These are phyloP conservation scores for Esox niger DNA, from an alignment of 2,113 vertebrate genomes.

Conservation along the genomic window DNA sequence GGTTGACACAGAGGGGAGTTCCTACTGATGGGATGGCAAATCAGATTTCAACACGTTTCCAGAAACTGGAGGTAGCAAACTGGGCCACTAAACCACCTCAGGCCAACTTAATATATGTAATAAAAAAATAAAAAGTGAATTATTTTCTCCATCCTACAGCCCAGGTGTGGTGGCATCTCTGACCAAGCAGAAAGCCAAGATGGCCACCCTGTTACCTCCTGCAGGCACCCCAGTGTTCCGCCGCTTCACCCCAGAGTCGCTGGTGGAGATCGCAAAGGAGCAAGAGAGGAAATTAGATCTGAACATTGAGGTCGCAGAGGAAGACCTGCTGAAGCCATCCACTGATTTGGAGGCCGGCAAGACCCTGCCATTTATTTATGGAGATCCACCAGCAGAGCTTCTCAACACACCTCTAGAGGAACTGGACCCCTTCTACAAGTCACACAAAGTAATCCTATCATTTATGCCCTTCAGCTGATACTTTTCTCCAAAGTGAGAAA, in stretches of 20 bases:
- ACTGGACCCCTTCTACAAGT: conserved; percentile 81
- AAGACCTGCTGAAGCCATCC: conserved; percentile 71
- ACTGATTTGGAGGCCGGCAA: conserved; percentile 81
- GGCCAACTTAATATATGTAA: too few species aligned
- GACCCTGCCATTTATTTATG: conserved; percentile 80
- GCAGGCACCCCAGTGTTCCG: conserved; percentile 75
- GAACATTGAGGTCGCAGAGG: conserved; percentile 70
- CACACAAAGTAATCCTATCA: conserved; percentile 85
- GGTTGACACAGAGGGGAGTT: too few species aligned
- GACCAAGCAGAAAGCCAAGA: conserved; percentile 78
- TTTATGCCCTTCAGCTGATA: too few species aligned
- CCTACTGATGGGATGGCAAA: too few species aligned
- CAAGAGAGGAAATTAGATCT: conserved; percentile 54
- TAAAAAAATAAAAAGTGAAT: too few species aligned
- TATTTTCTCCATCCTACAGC: conserved; percentile 16
- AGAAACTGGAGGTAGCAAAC: too few species aligned
- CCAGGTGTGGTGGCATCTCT: conserved; percentile 29
- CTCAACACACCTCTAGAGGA: conserved; percentile 81
- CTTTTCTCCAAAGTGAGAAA: too few species aligned
- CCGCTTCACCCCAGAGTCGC: conserved; percentile 80
- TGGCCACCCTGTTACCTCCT: conserved; percentile 65
- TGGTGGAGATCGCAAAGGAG: conserved; percentile 77
- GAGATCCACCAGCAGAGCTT: conserved; percentile 75
- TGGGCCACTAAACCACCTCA: too few species aligned
- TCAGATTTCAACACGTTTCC: too few species aligned